Evolutionary conservation across 2,113 vertebrate species (phyloP).

Genomic region (Clupea harengus): DNA sequence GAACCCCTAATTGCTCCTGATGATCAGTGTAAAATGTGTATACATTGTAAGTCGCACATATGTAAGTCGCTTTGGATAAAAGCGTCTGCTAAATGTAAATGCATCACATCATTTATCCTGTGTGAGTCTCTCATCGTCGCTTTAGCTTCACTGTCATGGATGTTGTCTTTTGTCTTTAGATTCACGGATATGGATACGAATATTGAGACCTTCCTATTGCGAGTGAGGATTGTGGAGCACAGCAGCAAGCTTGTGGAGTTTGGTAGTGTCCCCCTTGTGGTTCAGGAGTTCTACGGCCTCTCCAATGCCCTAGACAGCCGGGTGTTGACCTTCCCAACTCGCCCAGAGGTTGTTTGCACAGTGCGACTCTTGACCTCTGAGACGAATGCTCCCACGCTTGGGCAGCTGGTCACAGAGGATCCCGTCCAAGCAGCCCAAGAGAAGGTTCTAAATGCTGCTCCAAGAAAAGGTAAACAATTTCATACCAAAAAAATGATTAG

Average conservation of each 20-base stretch:
- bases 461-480: constrained; percentile 56
- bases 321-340: constrained; percentile 58
- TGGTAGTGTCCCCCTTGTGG: constrained; percentile 66
- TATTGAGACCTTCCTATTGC: constrained; percentile 65
- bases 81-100: too few species aligned
- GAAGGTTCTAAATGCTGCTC: constrained; percentile 21
- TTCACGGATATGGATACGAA: constrained; percentile 72
- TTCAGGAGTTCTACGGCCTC: constrained; percentile 66
- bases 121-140: background rate
- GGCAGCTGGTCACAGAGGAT: constrained; percentile 63
- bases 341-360: constrained; percentile 51
- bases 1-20: too few species aligned
- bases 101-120: background rate
- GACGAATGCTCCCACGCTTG: constrained; percentile 53
- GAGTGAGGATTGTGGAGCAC: constrained; percentile 57
- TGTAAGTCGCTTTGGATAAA: too few species aligned
- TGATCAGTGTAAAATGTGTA: too few species aligned
- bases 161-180: constrained; percentile 55
- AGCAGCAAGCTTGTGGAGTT: constrained; percentile 52
- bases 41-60: too few species aligned
- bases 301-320: constrained; percentile 67
- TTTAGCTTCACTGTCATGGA: background rate
- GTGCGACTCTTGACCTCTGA: constrained; percentile 57
- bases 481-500: background rate
- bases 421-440: constrained; percentile 23